Evolutionary conservation across 64 coral and sea anemone genomes (phyloP).

Genomic region (Trachythela sp.): DNA sequence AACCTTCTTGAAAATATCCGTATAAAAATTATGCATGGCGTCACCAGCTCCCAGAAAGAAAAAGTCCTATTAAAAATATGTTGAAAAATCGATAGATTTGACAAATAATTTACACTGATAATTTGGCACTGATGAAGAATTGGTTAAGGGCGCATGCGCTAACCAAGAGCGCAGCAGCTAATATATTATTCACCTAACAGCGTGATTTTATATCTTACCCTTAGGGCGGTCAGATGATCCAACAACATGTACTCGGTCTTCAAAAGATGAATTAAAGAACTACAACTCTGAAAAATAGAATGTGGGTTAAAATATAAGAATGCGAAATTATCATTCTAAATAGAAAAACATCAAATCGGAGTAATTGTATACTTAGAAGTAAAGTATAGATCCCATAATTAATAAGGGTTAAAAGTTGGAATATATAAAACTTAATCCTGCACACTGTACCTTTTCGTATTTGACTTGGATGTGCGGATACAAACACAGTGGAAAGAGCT

Average conservation of each 20-base stretch:
- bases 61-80: conserved; percentile 60
- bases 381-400: too few relatives aligned
- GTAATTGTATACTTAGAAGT: too few relatives aligned
- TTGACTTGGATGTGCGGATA: not conserved
- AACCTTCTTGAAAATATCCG: conserved; percentile 86
- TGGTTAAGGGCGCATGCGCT: too few relatives aligned
- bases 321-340: too few relatives aligned
- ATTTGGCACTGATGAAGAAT: too few relatives aligned
- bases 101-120: not conserved
- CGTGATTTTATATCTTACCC: conserved; percentile 26
- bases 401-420: not conserved
- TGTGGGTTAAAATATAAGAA: not conserved
- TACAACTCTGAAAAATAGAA: conserved; percentile 50
- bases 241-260: conserved; percentile 68
- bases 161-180: not conserved
- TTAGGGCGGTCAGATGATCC: conserved; percentile 87
- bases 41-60: conserved; percentile 94
- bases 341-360: not conserved
- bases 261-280: conserved; percentile 55
- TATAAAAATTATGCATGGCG: conserved; percentile 95
- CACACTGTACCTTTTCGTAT: not conserved
- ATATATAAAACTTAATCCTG: not conserved
- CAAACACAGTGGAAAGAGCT: not conserved
- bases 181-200: not conserved
- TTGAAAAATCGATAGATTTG: not conserved